Conservation (phyloP, 2,888 invertebrate species). For the Actias luna region DNA sequence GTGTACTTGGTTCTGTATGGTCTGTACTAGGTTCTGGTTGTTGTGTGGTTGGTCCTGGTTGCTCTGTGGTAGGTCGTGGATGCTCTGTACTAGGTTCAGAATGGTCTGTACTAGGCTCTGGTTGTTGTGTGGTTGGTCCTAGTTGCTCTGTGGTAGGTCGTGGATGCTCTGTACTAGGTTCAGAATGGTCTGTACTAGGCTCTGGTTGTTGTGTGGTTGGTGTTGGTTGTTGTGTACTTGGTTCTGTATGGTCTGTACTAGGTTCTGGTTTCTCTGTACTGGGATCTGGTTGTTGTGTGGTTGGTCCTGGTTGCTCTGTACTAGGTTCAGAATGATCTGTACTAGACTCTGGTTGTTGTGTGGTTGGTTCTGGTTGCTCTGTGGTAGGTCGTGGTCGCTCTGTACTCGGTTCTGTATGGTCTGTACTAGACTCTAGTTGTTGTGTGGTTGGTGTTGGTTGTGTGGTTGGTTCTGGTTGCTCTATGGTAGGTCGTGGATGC, state of each 20-base stretch:
- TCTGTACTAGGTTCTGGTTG: neutral
- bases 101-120: neutral
- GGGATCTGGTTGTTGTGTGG: neutral
- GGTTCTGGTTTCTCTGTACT: neutral
- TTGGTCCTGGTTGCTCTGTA: neutral
- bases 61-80: neutral
- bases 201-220: neutral
- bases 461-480: neutral
- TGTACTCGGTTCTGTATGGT: neutral
- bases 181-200: neutral
- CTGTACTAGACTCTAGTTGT: neutral
- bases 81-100: neutral
- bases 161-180: neutral
- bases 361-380: neutral
- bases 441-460: neutral
- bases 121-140: neutral
- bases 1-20: neutral
- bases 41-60: neutral
- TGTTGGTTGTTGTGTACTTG: neutral
- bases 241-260: neutral
- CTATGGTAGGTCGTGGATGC: neutral
- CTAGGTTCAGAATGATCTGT: neutral
- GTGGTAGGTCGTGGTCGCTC: neutral
- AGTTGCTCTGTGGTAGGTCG: neutral
- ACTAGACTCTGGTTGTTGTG: neutral